phyloP scores from a whole-genome alignment of 2,797 vertebrate genomes.

The Bucorvus abyssinicus region DNA sequence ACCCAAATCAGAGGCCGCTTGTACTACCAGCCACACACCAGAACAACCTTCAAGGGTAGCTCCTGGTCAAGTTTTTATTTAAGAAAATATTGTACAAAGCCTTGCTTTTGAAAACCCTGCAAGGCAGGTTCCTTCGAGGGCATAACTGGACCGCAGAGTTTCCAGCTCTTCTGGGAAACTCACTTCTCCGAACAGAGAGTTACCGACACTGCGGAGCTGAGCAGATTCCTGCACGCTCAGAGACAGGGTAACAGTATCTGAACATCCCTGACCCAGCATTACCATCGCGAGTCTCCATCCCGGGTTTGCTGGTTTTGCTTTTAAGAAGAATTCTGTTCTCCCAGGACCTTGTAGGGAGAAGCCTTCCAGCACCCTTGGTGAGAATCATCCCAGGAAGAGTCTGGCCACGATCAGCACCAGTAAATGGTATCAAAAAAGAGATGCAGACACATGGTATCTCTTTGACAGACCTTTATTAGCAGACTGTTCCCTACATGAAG shows the following conservation, averaged over 20 bases:
- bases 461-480: conserved; percentile 81
- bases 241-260: neutral
- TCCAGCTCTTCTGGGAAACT: neutral
- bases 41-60: neutral
- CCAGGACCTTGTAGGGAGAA: neutral
- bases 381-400: neutral
- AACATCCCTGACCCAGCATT: neutral
- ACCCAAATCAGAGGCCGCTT: neutral
- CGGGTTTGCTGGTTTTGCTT: neutral
- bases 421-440: rapidly evolving
- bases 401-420: neutral
- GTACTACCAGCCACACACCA: neutral
- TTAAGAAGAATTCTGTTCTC: neutral
- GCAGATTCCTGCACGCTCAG: neutral
- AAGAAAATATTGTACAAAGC: neutral
- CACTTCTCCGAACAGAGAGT: neutral
- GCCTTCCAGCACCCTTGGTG: neutral
- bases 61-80: neutral
- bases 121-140: neutral
- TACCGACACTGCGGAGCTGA: neutral
- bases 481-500: conserved; percentile 71
- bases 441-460: neutral
- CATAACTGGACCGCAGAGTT: neutral
- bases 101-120: neutral
- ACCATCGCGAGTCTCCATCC: neutral